Base-by-base conservation (phyloP, 2,113 vertebrate genomes). In the Apus apus region DNA sequence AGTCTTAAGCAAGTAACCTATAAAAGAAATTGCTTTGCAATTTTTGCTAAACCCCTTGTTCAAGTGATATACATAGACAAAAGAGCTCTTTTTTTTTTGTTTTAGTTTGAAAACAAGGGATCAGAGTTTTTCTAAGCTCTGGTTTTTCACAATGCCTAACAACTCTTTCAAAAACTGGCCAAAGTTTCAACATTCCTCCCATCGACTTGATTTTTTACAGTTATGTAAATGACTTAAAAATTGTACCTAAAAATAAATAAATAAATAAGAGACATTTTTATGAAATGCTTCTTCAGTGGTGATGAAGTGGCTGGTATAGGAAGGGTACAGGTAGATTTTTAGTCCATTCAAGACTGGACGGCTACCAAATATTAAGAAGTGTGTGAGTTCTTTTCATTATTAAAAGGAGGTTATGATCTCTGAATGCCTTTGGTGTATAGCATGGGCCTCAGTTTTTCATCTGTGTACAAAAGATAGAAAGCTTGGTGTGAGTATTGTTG, bases 321-420 rank as follows among this genome's bases (percentile, higher is more conserved):
- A 82, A 70, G 25, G 20, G 11, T 8, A 6, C 1, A 26, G 13
- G 5, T 68, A 66, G 73, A 53, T 70, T 89, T 90, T 71, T 2
- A 5, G n/a, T 60, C 34, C 11, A 4, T 46, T 80, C 45, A 32
- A 34, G 22, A 26, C 40, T 84, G 40, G 15, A 20, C 62, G 56
- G 15, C 48, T 85, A 46, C 46, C 43, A 92, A 15, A 60, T 38
- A 62, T n/a, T 36, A 40, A 38, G 29, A 19, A 45, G 13, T 5
- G 14, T 6, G 1, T 1, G 30, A 7, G 4, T 1, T 5, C 22
- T 60, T 60, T 58, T 17, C n/a, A 11, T 67, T 48, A 34, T 58
- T 62, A 40, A 58, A 57, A 40, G 21, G 30, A 65, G 8, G 4
- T 73, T 83, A 11, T 77, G 22, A 15, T 29, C 43, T 46, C 22